Evolutionary conservation across 2,888 invertebrate genomes (phyloP).

Genomic region (Meta bourneti): DNA sequence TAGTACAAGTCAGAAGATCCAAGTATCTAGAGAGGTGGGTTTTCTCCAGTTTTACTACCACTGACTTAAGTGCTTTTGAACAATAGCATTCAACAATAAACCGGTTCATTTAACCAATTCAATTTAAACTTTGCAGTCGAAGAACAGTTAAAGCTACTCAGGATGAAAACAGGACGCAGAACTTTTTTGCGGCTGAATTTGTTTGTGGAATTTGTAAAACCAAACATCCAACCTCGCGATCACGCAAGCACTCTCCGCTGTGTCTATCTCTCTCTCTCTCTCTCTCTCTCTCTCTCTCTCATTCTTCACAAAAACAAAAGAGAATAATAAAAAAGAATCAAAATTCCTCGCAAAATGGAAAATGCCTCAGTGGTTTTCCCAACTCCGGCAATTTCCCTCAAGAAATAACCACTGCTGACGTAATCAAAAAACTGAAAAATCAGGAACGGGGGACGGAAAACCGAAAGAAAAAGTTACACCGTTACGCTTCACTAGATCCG

Average conservation of each 20-base stretch:
- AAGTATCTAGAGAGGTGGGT: too few species aligned
- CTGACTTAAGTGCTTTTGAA: background rate
- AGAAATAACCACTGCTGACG: slow-evolving; percentile 66
- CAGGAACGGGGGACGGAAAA: background rate
- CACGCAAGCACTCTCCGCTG: background rate
- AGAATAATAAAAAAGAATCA: slow-evolving; percentile 8
- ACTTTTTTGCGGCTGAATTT: background rate
- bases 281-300: background rate
- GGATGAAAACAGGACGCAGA: background rate
- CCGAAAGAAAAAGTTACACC: slow-evolving; percentile 27
- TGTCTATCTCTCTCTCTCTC: background rate
- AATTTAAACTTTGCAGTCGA: background rate
- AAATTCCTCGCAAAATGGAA: slow-evolving; percentile 58
- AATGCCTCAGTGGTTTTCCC: slow-evolving; percentile 65
- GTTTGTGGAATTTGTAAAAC: background rate
- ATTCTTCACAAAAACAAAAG: background rate
- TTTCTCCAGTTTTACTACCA: too few species aligned
- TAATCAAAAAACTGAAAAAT: slow-evolving; percentile 58
- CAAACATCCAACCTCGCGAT: background rate
- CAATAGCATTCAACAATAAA: background rate
- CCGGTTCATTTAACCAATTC: background rate
- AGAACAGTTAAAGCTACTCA: background rate
- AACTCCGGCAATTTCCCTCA: slow-evolving; percentile 66
- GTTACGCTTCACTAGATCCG: slow-evolving; percentile 67
- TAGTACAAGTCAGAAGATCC: too few species aligned